phyloP scores from a whole-genome alignment of 2,113 vertebrate species.

The Sylvia atricapilla region DNA sequence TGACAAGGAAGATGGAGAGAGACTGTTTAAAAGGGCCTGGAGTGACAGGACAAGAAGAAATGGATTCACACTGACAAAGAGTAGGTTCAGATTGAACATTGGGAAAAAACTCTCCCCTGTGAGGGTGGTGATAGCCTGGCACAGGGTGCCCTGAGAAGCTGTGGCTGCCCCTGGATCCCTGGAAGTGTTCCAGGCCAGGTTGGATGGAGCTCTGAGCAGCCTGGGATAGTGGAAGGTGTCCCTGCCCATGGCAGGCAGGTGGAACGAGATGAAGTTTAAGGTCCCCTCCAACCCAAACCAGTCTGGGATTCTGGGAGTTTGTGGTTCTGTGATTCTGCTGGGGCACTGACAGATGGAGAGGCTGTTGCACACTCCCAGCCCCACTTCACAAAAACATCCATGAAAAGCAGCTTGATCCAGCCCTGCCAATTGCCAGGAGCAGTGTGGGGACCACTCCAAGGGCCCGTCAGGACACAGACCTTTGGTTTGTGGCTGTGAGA shows the following conservation, averaged over 20 bases:
- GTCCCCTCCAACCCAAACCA: background rate
- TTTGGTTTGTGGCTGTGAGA: background rate
- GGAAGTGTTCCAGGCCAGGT: background rate
- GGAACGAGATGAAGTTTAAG: background rate
- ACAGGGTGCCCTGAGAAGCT: background rate
- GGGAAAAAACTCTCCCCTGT: background rate
- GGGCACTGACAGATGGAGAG: background rate
- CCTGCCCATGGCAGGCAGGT: background rate
- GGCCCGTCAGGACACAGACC: background rate
- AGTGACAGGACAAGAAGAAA: background rate
- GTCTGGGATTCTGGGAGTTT: background rate
- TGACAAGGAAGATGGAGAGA: background rate
- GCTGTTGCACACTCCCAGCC: background rate
- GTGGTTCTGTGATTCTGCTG: background rate
- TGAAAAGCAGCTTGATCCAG: background rate
- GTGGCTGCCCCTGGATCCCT: background rate
- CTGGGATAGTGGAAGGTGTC: background rate
- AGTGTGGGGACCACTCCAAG: background rate
- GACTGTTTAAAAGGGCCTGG: background rate
- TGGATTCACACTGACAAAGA: background rate
- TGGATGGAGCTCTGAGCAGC: background rate
- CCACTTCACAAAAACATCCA: background rate
- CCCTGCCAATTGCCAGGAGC: background rate
- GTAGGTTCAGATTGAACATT: background rate
- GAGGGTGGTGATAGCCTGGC: background rate